Evolutionary conservation across 2,797 vertebrate species (phyloP), one percentile per base, ranked within the genome.

Genomic region (Xenentodon cancila): DNA sequence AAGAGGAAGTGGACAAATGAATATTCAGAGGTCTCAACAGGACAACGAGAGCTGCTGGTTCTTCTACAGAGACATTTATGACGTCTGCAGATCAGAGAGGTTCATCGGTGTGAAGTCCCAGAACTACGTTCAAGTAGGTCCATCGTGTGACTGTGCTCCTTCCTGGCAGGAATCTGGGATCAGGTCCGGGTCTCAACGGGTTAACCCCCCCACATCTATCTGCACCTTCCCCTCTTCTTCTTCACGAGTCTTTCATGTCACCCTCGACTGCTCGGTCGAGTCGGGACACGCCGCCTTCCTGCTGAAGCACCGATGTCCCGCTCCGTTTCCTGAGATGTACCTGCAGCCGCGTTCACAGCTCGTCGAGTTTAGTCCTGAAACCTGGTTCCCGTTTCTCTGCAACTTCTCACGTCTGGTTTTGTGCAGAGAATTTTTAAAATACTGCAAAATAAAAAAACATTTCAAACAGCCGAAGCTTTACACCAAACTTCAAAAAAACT

Each of bases 201-300:
- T 56, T 53, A n/a, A 17, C 45, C 32, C 40, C 37, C 18, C 60
- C 6, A 4, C 1, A 7, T 30, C 64, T 46, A 21, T 50, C 65
- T 53, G 56, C 67, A 69, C 19, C 1, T 27, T 53, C 48, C 45
- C 59, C 32, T 64, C 47, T 59, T 56, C 47, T 59, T 56, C 40
- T 22, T 37, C 34, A 37, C 34, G 52, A 52, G 16, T 52, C 63
- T 75, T 75, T 79, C 71, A 50, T 53, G 75, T 73, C 44, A 3
- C 6, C 44, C 62, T 47, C 9, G n/a, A 5, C 48, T 15, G 46
- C 21, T 53, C 56, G 3, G 9, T 82, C 91, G 60, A 72, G 91
- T 84, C 40, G 4, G 60, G 80, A 86, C 92, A 75, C 59, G 91
- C 69, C 64, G 20, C 43, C 72, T 85, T 90, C 87, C 87, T 84